Percentiles rank a stretch among this genome's conserved stretches.
Conservation (phyloP, 1,140 invertebrate species). For the Philotrypesis tridentata region DNA sequence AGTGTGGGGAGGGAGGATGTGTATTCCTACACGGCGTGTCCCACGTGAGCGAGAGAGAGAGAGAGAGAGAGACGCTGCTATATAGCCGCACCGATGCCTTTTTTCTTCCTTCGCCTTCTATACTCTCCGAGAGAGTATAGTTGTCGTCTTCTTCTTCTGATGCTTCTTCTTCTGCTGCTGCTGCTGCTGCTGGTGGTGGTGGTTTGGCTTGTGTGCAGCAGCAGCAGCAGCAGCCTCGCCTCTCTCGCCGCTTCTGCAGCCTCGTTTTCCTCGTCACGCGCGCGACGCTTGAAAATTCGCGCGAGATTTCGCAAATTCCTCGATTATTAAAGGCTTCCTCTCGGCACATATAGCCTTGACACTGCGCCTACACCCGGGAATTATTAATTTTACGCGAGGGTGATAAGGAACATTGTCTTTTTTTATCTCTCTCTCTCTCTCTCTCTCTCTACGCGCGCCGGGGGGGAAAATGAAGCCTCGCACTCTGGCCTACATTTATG, state of each 20-base stretch:
- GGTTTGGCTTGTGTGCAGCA: not conserved
- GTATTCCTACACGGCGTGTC: slow-evolving; percentile 30
- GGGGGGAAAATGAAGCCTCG: too few species aligned
- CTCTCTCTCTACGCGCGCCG: too few species aligned
- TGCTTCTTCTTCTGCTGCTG: not conserved
- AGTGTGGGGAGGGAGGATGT: slow-evolving; percentile 20
- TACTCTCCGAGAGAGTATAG: not conserved
- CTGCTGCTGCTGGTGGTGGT: not conserved
- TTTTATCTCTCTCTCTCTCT: too few species aligned
- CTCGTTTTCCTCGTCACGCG: not conserved
- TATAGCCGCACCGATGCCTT: not conserved
- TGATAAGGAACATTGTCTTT: too few species aligned
- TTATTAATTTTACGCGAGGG: too few species aligned
- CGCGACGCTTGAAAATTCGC: not conserved
- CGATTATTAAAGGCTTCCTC: too few species aligned
- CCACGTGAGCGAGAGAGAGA: slow-evolving; percentile 3
- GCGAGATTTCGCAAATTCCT: not conserved
- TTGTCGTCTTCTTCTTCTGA: not conserved
- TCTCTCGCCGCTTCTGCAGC: not conserved
- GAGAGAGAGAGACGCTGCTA: not conserved
- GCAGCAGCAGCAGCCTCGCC: too few species aligned
- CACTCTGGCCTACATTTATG: too few species aligned
- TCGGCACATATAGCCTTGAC: too few species aligned
- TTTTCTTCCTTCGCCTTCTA: slow-evolving; percentile 29
- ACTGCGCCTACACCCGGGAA: too few species aligned